Evolutionary conservation across 2,888 invertebrate genomes (phyloP), one percentile per base, ranked within the genome.

Genomic region (Unio pictorum): DNA sequence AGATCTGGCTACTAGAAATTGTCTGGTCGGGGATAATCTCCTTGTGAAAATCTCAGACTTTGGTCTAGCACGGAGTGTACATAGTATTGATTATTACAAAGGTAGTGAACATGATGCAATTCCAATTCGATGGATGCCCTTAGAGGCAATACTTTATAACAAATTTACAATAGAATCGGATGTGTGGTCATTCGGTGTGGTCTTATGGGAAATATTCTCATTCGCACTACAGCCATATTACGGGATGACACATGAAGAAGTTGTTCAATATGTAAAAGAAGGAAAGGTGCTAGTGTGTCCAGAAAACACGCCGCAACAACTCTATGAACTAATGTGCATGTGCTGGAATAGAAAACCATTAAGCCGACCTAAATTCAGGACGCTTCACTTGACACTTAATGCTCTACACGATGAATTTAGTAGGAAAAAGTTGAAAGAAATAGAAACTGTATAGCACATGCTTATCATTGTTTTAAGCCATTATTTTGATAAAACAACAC

Each of bases 31-130:
- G 90, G 95, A 97, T 88, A 93, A 95, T 80, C 95, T 98, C 95
- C 94, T 94, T 64, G 98, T 98, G 0, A 98, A 98, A 93, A 98
- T 98, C 85, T 96, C 98, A 20, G 98, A 98, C 91, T 98, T 98
- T 92, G 98, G 98, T 34, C 91, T 98, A 57, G 97, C 97, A 20
- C 96, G 97, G 89, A 97, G 97, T 91, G 96, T 98, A 87, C 97
- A 97, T 91, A 82, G 84, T 54, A 81, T 86, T 60, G 96, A 97
- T 90, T 97, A 97, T 89, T 98, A 97, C 90, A 96, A 97, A 90
- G 98, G 98, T 95, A 88, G 86, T 73, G 89, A 89, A 63, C 83
- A 86, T 71, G 89, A 89, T 91, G 97, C 97, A 23, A 97, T 98
- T 82, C 98, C 98, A 56, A 96, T 98, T 34, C 93, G 98, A 89